Base-by-base conservation (phyloP, 2,888 invertebrate genomes). In the Platycheirus rosarum region DNA sequence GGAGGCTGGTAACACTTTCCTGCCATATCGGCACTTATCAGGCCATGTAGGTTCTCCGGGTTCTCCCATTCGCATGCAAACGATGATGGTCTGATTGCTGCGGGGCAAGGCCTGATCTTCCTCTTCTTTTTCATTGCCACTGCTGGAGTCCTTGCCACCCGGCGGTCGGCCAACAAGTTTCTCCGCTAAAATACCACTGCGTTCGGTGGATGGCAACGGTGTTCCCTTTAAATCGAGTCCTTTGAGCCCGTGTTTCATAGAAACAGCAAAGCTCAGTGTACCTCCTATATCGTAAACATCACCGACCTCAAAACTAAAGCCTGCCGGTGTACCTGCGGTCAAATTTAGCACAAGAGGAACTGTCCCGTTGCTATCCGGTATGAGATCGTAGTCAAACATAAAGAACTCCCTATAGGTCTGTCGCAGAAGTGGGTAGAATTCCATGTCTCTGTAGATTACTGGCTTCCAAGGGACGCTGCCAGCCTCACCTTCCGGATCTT, bases 211-310 rank as follows among this genome's bases (percentile, higher is more conserved):
- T 20, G 87, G 85, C 2, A 87, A 69, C 4, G 86, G 86, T 14
- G 85, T 85, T 6, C 85, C 55, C 48, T 87, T 88, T 0, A 87
- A 44, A n/a, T 86, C 85, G 13, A 85, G 84, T 6, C 85, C 86
- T 42, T 87, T 88, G 1, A 86, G 84, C 1, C 91, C 93, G 88
- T 93, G 93, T 85, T 94, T 92, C 87, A 96, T 91, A 62, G 94
- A 94, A 0, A 95, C 91, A 60, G 94, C 94, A 84, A 96, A 92
- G 0, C 93, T 92, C 16, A 97, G 88, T 1, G 95, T 96, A 0
- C 97, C 97, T 0, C 97, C 97, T 32, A 95, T 94, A 87, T 97
- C 97, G 71, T 93, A 91, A 20, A 94, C 92, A 71, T 94, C 92
- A 37, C 94, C 93, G 9, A 97, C 91, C 69, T 92, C 92, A 87